phyloP scores from a whole-genome alignment of 2,888 invertebrate genomes.

The Tuta absoluta region DNA sequence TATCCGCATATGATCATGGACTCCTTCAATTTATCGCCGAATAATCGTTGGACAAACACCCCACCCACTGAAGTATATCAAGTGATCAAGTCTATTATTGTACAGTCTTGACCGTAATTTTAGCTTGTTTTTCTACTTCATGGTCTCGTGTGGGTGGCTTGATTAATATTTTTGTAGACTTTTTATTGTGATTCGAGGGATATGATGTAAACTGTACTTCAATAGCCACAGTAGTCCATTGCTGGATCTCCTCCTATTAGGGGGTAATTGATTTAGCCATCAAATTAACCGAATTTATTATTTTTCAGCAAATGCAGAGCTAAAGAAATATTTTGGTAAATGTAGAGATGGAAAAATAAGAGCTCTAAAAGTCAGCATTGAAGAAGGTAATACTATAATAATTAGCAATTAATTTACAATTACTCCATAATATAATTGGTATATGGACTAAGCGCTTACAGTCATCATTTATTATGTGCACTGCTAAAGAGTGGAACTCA shows the following conservation, averaged over 20 bases:
- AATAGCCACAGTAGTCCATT: too few relatives aligned
- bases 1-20: neutral
- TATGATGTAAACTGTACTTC: neutral
- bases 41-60: neutral
- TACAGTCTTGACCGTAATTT: neutral
- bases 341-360: conserved; percentile 91
- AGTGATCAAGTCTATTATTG: neutral
- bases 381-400: conserved; percentile 85
- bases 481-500: too few relatives aligned
- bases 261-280: neutral
- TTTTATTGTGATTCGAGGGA: neutral
- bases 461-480: too few relatives aligned
- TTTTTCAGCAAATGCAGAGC: conserved; percentile 89
- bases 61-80: neutral
- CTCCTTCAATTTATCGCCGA: neutral
- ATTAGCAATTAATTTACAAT: neutral
- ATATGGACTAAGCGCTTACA: too few relatives aligned
- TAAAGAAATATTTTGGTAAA: conserved; percentile 90
- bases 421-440: too few relatives aligned
- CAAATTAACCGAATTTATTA: conserved; percentile 20
- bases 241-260: too few relatives aligned
- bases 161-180: neutral
- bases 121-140: neutral
- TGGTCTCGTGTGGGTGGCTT: neutral
- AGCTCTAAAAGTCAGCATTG: conserved; percentile 91